phyloP scores from a whole-genome alignment of 2,113 vertebrate species.

The Chamaea fasciata region DNA sequence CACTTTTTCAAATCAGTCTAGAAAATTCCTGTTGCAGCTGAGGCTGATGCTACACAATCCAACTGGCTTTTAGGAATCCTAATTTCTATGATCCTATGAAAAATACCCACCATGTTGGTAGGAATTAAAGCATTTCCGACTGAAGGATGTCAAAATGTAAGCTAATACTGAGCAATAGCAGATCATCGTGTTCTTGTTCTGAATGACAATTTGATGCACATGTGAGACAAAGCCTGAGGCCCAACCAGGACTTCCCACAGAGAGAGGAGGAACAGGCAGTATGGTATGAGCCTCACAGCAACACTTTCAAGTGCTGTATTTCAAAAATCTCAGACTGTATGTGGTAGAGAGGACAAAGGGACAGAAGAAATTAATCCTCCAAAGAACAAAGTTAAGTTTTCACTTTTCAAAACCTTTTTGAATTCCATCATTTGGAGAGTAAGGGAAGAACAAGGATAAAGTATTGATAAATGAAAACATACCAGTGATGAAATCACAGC shows the following conservation, averaged over 20 bases:
- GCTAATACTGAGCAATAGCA: background rate
- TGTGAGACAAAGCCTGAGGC: constrained; percentile 25
- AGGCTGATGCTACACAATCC: background rate
- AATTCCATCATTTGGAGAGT: background rate
- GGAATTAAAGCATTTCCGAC: background rate
- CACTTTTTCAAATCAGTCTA: background rate
- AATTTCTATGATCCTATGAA: background rate
- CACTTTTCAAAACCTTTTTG: background rate
- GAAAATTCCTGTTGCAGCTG: background rate
- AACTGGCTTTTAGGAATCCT: background rate
- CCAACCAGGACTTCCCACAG: background rate
- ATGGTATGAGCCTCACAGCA: background rate
- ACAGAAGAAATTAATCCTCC: background rate
- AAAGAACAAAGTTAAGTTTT: background rate
- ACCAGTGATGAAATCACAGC: background rate
- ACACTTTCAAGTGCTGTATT: constrained; percentile 15
- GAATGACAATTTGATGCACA: background rate
- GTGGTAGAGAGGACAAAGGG: background rate
- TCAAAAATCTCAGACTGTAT: background rate
- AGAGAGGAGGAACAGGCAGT: background rate
- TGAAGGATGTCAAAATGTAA: background rate
- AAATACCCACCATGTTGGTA: background rate
- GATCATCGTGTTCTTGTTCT: background rate
- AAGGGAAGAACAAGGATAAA: background rate
- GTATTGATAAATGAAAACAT: background rate